Evolutionary conservation across 2,888 invertebrate genomes (phyloP).

Genomic region (Eupeodes luniger): DNA sequence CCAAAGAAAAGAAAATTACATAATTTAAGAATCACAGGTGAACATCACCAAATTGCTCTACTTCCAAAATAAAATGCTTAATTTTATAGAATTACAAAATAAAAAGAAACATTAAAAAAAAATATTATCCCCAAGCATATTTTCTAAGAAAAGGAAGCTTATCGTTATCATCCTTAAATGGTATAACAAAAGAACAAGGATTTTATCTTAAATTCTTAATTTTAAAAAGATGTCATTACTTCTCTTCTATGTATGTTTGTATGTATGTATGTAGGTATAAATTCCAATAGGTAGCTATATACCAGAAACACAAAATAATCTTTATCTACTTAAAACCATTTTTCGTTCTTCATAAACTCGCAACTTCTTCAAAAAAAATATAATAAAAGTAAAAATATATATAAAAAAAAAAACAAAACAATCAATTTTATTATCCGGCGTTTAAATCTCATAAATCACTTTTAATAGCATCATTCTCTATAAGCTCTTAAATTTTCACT

Average conservation of each 20-base stretch:
- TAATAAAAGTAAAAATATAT: background rate
- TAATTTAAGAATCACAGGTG: no score
- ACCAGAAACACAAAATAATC: slow-evolving; percentile 5
- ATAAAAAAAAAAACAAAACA: slow-evolving; percentile 6
- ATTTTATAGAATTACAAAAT: no score
- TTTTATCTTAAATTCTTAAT: slow-evolving; percentile 12
- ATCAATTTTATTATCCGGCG: slow-evolving; percentile 33
- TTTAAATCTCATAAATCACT: slow-evolving; percentile 49
- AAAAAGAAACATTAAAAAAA: no score
- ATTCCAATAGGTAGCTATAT: background rate
- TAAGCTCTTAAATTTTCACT: slow-evolving; percentile 37
- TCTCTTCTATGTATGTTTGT: no score
- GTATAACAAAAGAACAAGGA: slow-evolving; percentile 12
- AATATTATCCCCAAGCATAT: no score
- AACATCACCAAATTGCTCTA: no score
- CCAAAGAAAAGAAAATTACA: no score
- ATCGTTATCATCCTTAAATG: no score
- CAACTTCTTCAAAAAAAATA: background rate
- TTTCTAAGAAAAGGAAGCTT: background rate
- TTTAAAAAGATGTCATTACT: slow-evolving; percentile 20
- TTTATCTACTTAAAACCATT: slow-evolving; percentile 12
- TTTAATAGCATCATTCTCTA: slow-evolving; percentile 41
- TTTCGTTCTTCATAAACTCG: slow-evolving; percentile 15
- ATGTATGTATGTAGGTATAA: no score
- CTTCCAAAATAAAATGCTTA: no score